Evolutionary conservation across 1,140 invertebrate species (phyloP), one percentile per base, ranked within the genome.

Genomic region (Procambarus clarkii): DNA sequence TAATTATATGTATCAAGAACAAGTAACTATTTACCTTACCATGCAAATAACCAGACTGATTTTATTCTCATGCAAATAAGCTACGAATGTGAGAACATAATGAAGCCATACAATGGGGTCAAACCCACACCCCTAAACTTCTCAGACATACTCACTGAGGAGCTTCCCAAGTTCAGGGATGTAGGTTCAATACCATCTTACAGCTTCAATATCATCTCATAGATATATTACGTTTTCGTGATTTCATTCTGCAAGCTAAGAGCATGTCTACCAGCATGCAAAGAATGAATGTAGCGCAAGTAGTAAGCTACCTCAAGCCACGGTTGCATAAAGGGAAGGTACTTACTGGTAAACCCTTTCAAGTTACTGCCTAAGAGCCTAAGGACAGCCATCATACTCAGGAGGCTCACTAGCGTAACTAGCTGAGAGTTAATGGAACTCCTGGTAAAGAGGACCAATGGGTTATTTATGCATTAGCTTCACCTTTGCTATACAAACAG

Each of bases 401-500:
- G 84, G 50, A 86, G 84, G n/a, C 84, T 86, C 69, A 76, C 69
- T 45, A 86, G 46, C 24, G 69, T 50, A 86, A 86, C 45, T 76
- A 86, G 69, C n/a, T 76, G 69, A 76, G 50, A 86, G 64, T 77
- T 86, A 50, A 86, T 74, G 84, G 71, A 76, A 76, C 24, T 76
- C 84, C 84, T 86, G 84, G 74, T 86, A 76, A 86, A 86, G 83
- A 74, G 69, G 84, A 50, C 48, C 24, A 86, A 48, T 8, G 45
- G 13, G 54, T 86, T 86, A 86, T 76, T 85, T 8, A 46, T 50
- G 46, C 54, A 86, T 8, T 24, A 50, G 69, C 64, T 11, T 50
- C 7, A 50, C 74, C 84, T 45, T 76, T 76, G 8, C 9, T 76
- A 44, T 34, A 34, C 34, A 34, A 34, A 34, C 34, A 34, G 34